Base-by-base conservation (phyloP, 2,888 invertebrate genomes). In the Allacma fusca region DNA sequence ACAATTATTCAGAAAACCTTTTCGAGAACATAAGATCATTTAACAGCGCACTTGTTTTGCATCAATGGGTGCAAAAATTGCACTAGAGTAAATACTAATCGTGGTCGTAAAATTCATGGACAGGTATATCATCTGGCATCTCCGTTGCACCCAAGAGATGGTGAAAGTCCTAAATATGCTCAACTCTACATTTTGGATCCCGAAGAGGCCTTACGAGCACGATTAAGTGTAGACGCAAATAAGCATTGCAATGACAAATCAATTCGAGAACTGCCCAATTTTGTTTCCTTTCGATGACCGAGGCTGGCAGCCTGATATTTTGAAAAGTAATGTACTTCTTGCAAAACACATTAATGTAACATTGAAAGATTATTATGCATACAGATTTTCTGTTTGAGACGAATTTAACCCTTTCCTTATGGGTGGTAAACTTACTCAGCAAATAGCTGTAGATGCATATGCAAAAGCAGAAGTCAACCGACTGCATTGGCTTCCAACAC, bases 371-470 rank as follows among this genome's bases (percentile, higher is more conserved):
- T n/a, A n/a, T n/a, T n/a, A n/a, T n/a, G n/a, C n/a, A n/a, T n/a
- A n/a, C n/a, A n/a, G n/a, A n/a, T n/a, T n/a, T n/a, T n/a, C n/a
- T n/a, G n/a, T n/a, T n/a, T n/a, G n/a, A n/a, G 44, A 57, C 0
- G 43, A 69, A 19, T 85, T 85, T n/a, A n/a, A n/a, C n/a, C n/a
- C n/a, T n/a, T n/a, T n/a, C n/a, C n/a, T n/a, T n/a, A n/a, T n/a
- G n/a, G 76, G 84, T 81, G 75, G 84, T 82, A 13, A 70, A 50
- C 50, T 50, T 50, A n/a, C 50, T 21, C 85, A 85, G 50, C 86
- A 86, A 73, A 85, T 67, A 23, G 29, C 80, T 1, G 85, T 85
- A 0, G 85, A 85, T 67, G 23, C 79, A 1, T 85, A 83, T 76
- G 78, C 81, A 0, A 82, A 83, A 69, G 80, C 83, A 1, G 85